phyloP scores from a whole-genome alignment of 2,113 vertebrate species.

The Callipepla squamata region DNA sequence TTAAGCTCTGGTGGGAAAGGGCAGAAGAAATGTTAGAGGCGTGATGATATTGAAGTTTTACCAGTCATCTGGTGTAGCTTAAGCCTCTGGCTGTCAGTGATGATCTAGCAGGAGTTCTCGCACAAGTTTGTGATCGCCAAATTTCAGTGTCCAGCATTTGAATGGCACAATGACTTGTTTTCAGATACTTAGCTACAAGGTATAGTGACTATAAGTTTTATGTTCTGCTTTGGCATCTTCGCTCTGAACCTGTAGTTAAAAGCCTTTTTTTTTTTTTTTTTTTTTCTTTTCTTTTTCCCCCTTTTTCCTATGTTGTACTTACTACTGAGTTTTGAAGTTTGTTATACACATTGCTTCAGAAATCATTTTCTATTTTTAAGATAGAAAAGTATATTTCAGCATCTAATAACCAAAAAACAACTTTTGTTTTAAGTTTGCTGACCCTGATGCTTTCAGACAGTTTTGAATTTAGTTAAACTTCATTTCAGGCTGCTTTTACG shows the following conservation, averaged over 20 bases:
- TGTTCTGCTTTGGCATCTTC: not conserved
- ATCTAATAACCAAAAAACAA: constrained; percentile 56
- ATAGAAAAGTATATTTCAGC: constrained; percentile 35
- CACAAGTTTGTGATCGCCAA: not conserved
- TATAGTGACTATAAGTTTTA: not conserved
- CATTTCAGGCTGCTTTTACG: constrained; percentile 61
- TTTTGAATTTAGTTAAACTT: constrained; percentile 67
- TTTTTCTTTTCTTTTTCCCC: not conserved
- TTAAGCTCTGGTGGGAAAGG: not conserved
- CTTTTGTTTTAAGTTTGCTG: constrained; percentile 46
- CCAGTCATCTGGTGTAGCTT: not conserved
- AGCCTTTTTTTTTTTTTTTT: constrained; percentile 4
- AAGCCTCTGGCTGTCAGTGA: not conserved
- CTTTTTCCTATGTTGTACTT: not conserved
- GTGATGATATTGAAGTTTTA: not conserved
- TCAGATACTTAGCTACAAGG: not conserved
- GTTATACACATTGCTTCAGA: not conserved
- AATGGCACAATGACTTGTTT: not conserved
- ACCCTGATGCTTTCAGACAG: constrained; percentile 31
- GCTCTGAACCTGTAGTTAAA: not conserved
- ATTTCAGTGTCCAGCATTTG: not conserved
- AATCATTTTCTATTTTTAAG: constrained; percentile 22
- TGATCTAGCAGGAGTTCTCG: constrained; percentile 13
- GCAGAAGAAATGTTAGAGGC: not conserved
- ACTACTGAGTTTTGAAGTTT: constrained; percentile 16